Percentiles rank a stretch among this genome's conserved stretches.
Conservation (phyloP, 2,113 vertebrate species). For the Arothron firmamentum region DNA sequence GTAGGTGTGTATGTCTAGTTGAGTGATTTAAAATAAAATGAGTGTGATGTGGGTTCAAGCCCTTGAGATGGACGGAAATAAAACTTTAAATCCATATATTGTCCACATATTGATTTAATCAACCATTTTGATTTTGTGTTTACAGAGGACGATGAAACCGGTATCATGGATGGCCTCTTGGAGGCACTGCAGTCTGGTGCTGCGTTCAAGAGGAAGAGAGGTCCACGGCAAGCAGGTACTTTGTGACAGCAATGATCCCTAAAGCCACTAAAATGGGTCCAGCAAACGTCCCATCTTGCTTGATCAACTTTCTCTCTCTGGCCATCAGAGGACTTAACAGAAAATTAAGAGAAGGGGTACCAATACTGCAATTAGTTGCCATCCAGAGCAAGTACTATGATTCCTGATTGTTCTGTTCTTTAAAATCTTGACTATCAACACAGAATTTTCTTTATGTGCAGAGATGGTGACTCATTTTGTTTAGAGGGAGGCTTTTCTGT, state of each 20-base stretch:
- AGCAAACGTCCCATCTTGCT: background rate
- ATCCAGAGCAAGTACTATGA: background rate
- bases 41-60: background rate
- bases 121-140: slow-evolving; percentile 15
- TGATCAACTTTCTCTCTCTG: too few species aligned
- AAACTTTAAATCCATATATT: slow-evolving; percentile 1
- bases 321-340: background rate
- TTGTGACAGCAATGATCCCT: background rate
- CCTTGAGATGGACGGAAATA: background rate
- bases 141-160: slow-evolving; percentile 77
- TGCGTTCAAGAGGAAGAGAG: slow-evolving; percentile 80
- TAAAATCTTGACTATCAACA: too few species aligned
- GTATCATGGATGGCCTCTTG: slow-evolving; percentile 81
- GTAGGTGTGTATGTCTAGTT: slow-evolving; percentile 1
- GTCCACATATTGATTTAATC: slow-evolving; percentile 8
- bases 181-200: slow-evolving; percentile 79
- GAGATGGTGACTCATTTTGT: too few species aligned
- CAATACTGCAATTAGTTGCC: background rate
- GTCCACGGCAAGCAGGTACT: slow-evolving; percentile 77
- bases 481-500: too few species aligned
- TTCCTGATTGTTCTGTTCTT: too few species aligned
- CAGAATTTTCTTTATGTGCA: too few species aligned
- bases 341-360: background rate
- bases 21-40: slow-evolving; percentile 17
- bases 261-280: background rate